Conservation (phyloP, 2,113 vertebrate species). For the Gymnocephalus cernua region DNA sequence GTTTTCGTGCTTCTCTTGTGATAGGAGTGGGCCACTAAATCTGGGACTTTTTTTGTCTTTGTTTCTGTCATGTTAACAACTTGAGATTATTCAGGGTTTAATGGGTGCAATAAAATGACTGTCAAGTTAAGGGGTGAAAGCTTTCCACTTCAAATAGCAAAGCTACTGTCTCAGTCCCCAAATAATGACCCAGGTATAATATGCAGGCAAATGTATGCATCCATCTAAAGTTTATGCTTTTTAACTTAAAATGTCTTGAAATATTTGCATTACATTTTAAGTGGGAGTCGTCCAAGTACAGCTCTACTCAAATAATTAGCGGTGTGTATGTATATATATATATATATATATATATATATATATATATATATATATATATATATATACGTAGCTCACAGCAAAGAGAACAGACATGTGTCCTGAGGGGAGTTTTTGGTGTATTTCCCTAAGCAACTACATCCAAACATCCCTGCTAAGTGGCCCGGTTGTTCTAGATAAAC, state of each 20-base stretch:
- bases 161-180: constrained; percentile 44
- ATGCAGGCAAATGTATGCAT: not conserved
- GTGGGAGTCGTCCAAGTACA: constrained; percentile 7
- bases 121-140: constrained; percentile 58
- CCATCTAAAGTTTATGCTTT: not conserved
- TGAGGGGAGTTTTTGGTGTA: constrained; percentile 42
- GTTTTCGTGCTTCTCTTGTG: constrained; percentile 17
- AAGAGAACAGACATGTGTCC: constrained; percentile 48
- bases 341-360: not conserved
- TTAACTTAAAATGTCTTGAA: not conserved
- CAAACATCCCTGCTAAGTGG: constrained; percentile 53
- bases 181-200: not conserved
- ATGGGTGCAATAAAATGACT: constrained; percentile 68
- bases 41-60: constrained; percentile 40
- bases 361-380: constrained; percentile 38
- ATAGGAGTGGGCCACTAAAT: constrained; percentile 32
- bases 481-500: constrained; percentile 51
- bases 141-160: constrained; percentile 39
- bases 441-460: constrained; percentile 61
- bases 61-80: constrained; percentile 70
- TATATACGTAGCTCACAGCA: constrained; percentile 30
- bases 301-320: constrained; percentile 50
- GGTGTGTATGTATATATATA: constrained; percentile 51
- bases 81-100: constrained; percentile 65
- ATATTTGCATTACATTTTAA: constrained; percentile 45